Evolutionary conservation across 1,140 invertebrate genomes (phyloP).

Genomic region (Dermatophagoides farinae): DNA sequence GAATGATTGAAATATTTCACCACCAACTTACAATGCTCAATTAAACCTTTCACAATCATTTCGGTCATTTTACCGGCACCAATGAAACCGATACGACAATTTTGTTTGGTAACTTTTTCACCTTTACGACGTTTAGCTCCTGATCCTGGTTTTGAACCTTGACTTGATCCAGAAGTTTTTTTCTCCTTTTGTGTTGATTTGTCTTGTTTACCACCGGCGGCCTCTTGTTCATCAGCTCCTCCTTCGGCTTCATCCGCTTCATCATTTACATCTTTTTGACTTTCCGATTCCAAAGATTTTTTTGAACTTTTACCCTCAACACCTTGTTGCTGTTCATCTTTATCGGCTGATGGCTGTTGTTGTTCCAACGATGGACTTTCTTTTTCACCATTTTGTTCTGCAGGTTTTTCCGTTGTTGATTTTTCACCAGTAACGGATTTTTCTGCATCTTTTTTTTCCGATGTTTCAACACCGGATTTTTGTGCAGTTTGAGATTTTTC

Average conservation of each 20-base stretch:
- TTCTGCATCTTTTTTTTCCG: background rate
- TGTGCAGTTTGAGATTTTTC: no score
- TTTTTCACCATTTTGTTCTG: background rate
- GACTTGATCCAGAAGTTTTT: background rate
- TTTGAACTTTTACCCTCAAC: background rate
- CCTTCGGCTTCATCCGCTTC: background rate
- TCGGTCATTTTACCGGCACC: conserved; percentile 15
- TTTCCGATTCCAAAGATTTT: background rate
- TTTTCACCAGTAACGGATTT: no score
- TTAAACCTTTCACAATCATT: conserved; percentile 4
- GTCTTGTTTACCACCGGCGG: no score
- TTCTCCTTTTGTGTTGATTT: no score
- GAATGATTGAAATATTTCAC: no score
- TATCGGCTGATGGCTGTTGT: background rate
- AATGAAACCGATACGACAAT: conserved; percentile 7
- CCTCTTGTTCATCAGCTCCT: background rate
- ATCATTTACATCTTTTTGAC: background rate
- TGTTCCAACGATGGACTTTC: background rate
- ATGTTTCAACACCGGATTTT: background rate
- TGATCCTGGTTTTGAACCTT: background rate
- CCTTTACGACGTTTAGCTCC: background rate
- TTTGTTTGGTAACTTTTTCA: background rate
- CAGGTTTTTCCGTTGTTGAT: background rate
- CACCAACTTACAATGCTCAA: background rate
- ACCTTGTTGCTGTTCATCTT: background rate